Percentiles rank a stretch among this genome's conserved stretches.
phyloP scores from a whole-genome alignment of 30 jellyfish, hydroid and myxozoan species.

The Pelagia noctiluca region DNA sequence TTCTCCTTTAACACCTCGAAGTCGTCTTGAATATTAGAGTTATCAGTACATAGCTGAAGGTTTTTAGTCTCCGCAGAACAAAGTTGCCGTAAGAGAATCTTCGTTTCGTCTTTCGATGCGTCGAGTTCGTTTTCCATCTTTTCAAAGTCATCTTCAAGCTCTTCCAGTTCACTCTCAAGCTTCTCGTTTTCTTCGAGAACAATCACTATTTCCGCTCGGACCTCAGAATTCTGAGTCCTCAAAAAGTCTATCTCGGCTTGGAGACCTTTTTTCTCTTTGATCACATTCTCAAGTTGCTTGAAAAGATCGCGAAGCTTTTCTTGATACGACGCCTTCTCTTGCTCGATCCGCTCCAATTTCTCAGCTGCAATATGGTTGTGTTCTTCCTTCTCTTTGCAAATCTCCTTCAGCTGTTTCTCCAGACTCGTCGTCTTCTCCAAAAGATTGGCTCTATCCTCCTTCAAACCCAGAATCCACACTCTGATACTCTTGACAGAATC shows the following conservation, averaged over 20 bases:
- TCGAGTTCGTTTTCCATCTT: conserved; percentile 85
- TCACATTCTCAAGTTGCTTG: conserved; percentile 82
- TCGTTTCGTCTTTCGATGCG: conserved; percentile 91
- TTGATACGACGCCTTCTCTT: conserved; percentile 76
- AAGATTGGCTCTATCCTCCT: conserved; percentile 72
- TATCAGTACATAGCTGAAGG: conserved; percentile 82
- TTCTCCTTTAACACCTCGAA: conserved; percentile 65
- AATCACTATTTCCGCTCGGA: conserved; percentile 94
- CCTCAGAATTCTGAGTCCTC: conserved; percentile 90
- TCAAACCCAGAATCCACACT: conserved; percentile 68
- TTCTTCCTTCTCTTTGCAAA: conserved; percentile 73
- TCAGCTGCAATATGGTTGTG: conserved; percentile 66
- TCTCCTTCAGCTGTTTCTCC: conserved; percentile 67
- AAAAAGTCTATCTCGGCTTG: conserved; percentile 93
- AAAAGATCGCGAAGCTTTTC: conserved; percentile 77
- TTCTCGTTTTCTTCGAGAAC: conserved; percentile 93
- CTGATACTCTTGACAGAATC: conserved; percentile 61
- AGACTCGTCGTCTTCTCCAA: conserved; percentile 74
- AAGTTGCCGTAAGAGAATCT: conserved; percentile 84
- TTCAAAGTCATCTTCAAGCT: conserved; percentile 82
- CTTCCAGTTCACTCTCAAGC: conserved; percentile 89
- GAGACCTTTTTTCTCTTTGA: conserved; percentile 86
- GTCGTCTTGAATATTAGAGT: conserved; percentile 90
- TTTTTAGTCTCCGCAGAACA: conserved; percentile 93
- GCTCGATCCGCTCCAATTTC: conserved; percentile 79